These are phyloP conservation scores for Neomonachus schauinslandi DNA, from an alignment of 2,113 vertebrate species.

Conservation along the genomic window DNA sequence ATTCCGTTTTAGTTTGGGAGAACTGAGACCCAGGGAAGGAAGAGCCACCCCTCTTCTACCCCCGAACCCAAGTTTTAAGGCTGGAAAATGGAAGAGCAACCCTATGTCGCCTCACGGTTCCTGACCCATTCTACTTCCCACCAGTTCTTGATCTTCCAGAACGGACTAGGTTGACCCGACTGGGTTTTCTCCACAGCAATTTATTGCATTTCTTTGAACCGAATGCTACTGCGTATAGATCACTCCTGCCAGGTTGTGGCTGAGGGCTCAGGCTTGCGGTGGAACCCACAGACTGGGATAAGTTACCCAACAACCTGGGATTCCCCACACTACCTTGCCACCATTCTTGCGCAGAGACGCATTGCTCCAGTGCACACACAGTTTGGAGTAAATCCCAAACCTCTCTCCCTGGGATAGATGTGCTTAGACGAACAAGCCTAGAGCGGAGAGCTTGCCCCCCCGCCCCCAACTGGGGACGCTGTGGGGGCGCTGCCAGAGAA, in stretches of 20 bases:
- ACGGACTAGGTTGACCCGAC: not conserved
- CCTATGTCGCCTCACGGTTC: not conserved
- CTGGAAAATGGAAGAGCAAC: not conserved
- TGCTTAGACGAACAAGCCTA: not conserved
- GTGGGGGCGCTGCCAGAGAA: not conserved
- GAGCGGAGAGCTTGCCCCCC: not conserved
- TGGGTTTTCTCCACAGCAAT: not conserved
- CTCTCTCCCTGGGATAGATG: not conserved
- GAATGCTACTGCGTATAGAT: not conserved
- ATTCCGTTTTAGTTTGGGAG: not conserved
- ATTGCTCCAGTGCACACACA: accelerated
- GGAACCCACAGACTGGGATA: not conserved
- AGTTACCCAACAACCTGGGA: not conserved
- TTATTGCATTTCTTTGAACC: slow-evolving; percentile 29
- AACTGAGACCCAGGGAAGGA: not conserved
- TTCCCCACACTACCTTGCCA: not conserved
- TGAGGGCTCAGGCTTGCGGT: not conserved
- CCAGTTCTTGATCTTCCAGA: not conserved
- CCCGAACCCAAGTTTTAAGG: not conserved
- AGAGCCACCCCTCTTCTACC: not conserved
- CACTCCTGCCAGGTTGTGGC: not conserved
- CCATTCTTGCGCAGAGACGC: not conserved
- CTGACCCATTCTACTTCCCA: not conserved
- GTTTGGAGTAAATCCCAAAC: not conserved
- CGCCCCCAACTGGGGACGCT: not conserved